These are phyloP conservation scores for Procavia capensis DNA, from an alignment of 2,113 vertebrate species.

Conservation along the genomic window DNA sequence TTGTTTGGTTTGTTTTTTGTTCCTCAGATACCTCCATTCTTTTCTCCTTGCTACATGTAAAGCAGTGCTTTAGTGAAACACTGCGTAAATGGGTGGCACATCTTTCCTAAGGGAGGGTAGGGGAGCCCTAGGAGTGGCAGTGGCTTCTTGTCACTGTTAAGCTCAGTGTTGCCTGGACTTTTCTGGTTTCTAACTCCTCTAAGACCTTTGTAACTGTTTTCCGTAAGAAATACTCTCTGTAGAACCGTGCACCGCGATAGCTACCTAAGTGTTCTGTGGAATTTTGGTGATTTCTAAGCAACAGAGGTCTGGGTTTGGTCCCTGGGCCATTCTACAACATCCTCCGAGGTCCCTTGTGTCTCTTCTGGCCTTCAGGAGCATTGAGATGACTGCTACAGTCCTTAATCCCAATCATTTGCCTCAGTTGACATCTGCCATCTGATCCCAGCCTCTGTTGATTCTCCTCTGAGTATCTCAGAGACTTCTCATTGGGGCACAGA, in stretches of 20 bases:
- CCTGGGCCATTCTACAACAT: background rate
- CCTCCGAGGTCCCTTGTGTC: background rate
- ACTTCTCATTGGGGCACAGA: background rate
- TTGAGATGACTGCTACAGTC: background rate
- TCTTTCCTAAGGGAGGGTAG: background rate
- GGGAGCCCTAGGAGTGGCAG: background rate
- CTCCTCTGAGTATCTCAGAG: background rate
- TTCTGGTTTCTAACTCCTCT: background rate
- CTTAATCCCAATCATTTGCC: background rate
- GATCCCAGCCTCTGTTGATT: background rate
- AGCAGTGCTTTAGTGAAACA: background rate
- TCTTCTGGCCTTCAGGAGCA: background rate
- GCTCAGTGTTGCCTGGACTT: background rate
- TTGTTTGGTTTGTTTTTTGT: too few relatives aligned
- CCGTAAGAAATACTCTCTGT: background rate
- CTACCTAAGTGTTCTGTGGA: background rate
- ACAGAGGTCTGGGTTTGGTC: background rate
- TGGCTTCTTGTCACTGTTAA: background rate
- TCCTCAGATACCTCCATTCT: background rate
- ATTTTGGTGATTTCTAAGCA: background rate
- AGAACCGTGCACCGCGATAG: background rate
- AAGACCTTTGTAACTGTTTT: background rate
- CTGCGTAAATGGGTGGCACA: background rate
- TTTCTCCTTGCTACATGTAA: background rate
- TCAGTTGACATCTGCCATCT: background rate